Percentiles rank a stretch among this genome's conserved stretches.
Conservation (phyloP, 2,113 vertebrate species). For the Chamaea fasciata region DNA sequence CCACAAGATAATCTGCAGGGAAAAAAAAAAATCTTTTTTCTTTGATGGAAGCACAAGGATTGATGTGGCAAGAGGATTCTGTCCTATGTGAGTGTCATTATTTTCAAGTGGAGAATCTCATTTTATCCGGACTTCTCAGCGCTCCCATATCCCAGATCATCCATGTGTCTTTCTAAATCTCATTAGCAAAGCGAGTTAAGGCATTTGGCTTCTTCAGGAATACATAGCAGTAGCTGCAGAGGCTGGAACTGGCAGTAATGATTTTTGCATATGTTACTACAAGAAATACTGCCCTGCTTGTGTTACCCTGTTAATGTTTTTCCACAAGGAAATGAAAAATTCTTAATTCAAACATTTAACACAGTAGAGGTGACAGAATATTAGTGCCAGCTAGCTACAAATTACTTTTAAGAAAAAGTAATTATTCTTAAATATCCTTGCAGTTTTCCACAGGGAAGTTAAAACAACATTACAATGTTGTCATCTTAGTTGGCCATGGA, state of each 20-base stretch:
- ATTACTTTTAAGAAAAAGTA: neutral
- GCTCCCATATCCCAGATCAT: neutral
- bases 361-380: neutral
- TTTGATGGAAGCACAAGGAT: neutral
- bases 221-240: neutral
- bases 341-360: neutral
- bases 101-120: neutral
- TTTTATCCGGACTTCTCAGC: neutral
- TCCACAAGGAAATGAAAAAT: conserved; percentile 51
- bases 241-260: conserved; percentile 4
- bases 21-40: neutral
- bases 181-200: neutral
- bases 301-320: conserved; percentile 36
- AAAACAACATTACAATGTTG: neutral
- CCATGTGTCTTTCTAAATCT: neutral
- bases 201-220: neutral
- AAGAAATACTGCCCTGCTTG: neutral
- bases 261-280: conserved; percentile 14
- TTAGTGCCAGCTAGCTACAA: neutral
- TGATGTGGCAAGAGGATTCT: neutral
- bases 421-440: conserved; percentile 2
- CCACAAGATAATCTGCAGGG: neutral
- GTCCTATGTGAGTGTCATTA: neutral
- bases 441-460: neutral
- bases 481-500: neutral